phyloP scores from a whole-genome alignment of 2,888 invertebrate species.

The Lacanobia oleracea region DNA sequence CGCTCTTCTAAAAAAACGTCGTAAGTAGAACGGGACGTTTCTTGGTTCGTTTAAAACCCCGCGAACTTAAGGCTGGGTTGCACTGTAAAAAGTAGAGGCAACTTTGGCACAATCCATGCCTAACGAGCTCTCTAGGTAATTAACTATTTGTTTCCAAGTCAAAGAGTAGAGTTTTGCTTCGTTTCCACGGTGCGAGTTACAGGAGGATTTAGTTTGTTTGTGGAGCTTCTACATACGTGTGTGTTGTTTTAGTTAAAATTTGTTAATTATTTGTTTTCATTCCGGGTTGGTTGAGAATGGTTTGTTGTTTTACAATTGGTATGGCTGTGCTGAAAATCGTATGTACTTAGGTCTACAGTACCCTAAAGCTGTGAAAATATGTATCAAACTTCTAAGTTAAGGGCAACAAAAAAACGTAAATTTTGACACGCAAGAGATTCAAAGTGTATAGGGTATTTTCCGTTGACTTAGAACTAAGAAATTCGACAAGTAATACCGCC shows the following conservation, averaged over 20 bases:
- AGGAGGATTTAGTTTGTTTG: slow-evolving; percentile 41
- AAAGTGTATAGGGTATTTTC: too few species aligned
- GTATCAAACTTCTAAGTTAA: too few species aligned
- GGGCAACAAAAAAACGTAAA: too few species aligned
- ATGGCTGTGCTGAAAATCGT: too few species aligned
- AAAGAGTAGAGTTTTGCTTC: slow-evolving; percentile 81
- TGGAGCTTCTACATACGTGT: slow-evolving; percentile 13
- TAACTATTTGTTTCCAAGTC: slow-evolving; percentile 88
- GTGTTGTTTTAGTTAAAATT: slow-evolving; percentile 2
- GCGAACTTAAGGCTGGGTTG: slow-evolving; percentile 62
- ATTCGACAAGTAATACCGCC: too few species aligned
- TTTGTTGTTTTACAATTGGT: background rate
- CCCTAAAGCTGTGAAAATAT: too few species aligned
- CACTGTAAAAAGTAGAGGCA: slow-evolving; percentile 69
- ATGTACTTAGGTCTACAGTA: too few species aligned
- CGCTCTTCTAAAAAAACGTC: slow-evolving; percentile 50
- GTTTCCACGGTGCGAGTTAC: slow-evolving; percentile 62
- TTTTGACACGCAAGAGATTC: too few species aligned
- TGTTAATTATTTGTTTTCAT: slow-evolving; percentile 12
- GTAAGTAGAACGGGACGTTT: slow-evolving; percentile 61
- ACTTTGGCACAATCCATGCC: slow-evolving; percentile 82
- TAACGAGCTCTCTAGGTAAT: slow-evolving; percentile 88
- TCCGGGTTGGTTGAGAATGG: background rate
- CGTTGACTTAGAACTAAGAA: too few species aligned
- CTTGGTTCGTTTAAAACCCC: slow-evolving; percentile 65